Percentiles rank a stretch among this genome's conserved stretches.
Conservation (phyloP, 2,797 vertebrate species). For the Scyliorhinus canicula region DNA sequence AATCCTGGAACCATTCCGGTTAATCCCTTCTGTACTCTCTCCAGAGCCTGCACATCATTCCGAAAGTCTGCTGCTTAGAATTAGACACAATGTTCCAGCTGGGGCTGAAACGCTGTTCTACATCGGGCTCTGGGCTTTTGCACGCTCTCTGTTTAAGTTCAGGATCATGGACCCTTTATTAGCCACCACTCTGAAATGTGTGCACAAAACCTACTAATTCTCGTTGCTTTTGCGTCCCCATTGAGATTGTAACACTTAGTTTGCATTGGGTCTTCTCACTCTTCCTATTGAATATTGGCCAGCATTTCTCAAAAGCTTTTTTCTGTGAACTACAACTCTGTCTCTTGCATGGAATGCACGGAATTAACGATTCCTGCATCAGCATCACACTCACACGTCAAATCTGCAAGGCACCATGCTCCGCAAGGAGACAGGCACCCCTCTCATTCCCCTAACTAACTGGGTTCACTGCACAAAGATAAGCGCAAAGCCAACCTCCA, state of each 20-base stretch:
- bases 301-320: neutral
- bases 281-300: neutral
- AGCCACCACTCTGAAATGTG: neutral
- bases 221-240: neutral
- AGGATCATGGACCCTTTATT: neutral
- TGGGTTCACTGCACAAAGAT: neutral
- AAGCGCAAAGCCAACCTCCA: neutral
- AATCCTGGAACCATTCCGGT: neutral
- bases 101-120: too few species aligned
- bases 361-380: neutral
- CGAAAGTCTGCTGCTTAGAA: neutral
- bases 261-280: neutral
- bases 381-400: neutral
- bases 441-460: neutral
- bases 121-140: neutral
- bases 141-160: neutral
- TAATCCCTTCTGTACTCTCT: neutral
- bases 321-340: neutral
- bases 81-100: neutral
- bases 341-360: too few species aligned
- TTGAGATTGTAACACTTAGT: neutral
- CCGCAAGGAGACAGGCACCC: neutral
- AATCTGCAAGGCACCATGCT: neutral
- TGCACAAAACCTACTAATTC: neutral
- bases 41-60: neutral